Conservation (phyloP, 2,888 invertebrate genomes). For the Pediacus dermestoides region DNA sequence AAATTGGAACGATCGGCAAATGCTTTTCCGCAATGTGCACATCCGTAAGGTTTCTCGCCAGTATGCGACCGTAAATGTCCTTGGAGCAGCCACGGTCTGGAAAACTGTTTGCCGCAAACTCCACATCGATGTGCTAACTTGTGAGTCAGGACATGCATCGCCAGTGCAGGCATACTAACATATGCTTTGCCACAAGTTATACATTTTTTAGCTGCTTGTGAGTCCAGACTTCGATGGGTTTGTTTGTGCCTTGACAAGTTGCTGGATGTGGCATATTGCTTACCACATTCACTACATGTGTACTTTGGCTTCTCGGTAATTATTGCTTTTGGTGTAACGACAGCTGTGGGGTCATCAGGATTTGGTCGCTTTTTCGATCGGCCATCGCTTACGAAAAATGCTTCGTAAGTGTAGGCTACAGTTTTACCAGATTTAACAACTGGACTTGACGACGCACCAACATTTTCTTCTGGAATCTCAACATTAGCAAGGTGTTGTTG, state of each 20-base stretch:
- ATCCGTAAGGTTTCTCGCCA: constrained; percentile 89
- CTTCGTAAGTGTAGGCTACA: constrained; percentile 85
- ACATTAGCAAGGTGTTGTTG: no score
- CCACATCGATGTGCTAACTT: constrained; percentile 88
- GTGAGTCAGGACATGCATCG: constrained; percentile 90
- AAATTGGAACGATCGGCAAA: constrained; percentile 93
- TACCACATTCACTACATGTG: constrained; percentile 85
- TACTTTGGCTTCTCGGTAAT: constrained; percentile 53
- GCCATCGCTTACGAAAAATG: constrained; percentile 87
- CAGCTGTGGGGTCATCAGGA: constrained; percentile 31
- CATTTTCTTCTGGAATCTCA: constrained; percentile 13
- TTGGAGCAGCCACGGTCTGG: constrained; percentile 90
- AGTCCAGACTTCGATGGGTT: constrained; percentile 88
- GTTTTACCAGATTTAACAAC: constrained; percentile 62
- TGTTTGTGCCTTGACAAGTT: constrained; percentile 88
- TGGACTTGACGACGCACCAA: no score
- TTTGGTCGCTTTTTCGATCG: constrained; percentile 62
- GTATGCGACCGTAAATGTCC: constrained; percentile 88
- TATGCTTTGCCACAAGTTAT: constrained; percentile 94
- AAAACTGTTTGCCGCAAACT: constrained; percentile 92
- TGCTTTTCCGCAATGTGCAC: constrained; percentile 91
- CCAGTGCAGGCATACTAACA: constrained; percentile 95
- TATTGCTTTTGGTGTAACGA: constrained; percentile 29
- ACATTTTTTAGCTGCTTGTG: constrained; percentile 89
- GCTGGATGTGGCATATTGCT: constrained; percentile 85